phyloP scores from a whole-genome alignment of 1,140 invertebrate genomes.

The Belonocnema kinseyi region DNA sequence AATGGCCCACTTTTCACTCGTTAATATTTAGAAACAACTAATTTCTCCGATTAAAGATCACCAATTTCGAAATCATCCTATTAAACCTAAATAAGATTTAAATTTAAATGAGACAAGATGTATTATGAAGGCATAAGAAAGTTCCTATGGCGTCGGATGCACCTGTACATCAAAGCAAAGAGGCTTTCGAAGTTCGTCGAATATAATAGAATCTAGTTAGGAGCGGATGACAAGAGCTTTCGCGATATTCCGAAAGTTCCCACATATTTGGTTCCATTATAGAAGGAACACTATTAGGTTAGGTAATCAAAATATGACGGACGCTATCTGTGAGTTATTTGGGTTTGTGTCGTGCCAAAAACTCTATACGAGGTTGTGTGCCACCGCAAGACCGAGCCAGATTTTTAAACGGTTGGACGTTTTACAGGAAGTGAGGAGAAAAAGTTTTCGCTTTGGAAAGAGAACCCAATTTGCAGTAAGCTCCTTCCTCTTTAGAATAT shows the following conservation, averaged over 20 bases:
- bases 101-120: neutral
- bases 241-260: constrained; percentile 22
- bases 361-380: constrained; percentile 13
- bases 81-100: constrained; percentile 1
- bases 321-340: neutral
- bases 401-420: constrained; percentile 25
- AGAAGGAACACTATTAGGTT: constrained; percentile 20
- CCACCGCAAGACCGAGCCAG: constrained; percentile 7
- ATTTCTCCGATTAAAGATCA: no score
- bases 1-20: no score
- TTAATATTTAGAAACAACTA: no score
- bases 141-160: neutral
- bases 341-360: constrained; percentile 16
- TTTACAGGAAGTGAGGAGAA: constrained; percentile 1
- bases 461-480: constrained; percentile 6
- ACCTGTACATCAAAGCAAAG: constrained; percentile 16
- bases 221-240: constrained; percentile 20
- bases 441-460: neutral
- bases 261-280: constrained; percentile 22
- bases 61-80: constrained; percentile 3
- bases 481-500: neutral
- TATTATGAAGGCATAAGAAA: neutral
- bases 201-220: constrained; percentile 11
- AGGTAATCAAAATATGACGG: constrained; percentile 21
- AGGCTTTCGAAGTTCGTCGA: constrained; percentile 16